Evolutionary conservation across 1,140 invertebrate genomes (phyloP), one percentile per base, ranked within the genome.

Genomic region (Neotoxoptera formosana): DNA sequence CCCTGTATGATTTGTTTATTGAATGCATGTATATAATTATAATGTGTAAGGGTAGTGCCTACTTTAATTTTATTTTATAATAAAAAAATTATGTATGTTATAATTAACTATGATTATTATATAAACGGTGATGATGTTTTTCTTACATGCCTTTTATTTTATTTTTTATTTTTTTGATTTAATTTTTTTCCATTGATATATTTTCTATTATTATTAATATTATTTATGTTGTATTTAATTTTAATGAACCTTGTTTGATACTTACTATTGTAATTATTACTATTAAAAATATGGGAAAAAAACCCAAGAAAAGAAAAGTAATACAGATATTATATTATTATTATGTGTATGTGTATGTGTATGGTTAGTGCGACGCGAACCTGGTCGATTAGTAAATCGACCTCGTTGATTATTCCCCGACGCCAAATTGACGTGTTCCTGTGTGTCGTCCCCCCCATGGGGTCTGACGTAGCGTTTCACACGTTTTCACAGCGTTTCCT

Each of bases 191-290:
- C 41, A 41, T 41, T 41, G 41, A 41, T 91, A 9, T 60, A 67
- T 17, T 67, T 91, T 30, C 48, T 81, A 47, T 81, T 51, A 47
- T 47, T 81, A 81, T 92, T 83, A 30, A 1, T 34, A 56, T 48
- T 81, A 91, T 81, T 92, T 51, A 83, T 92, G 90, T 76, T 67
- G 60, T 90, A 56, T 53, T 34, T 56, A 91, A n/a, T 90, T 90
- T 67, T 45, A 0, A 81, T 90, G 4, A 81, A 41, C 47, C 47
- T 92, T 83, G 81, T 83, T 92, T 92, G 67, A 91, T 47, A 91
- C 51, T 34, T 48, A 20, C 34, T 76, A 91, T 91, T 91, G 67
- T 91, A 76, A 83, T 91, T 91, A 91, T 81, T 48, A 91, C 1
- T 91, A 91, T 89, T 56, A 53, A 86, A 88, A 88, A 51, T 41